phyloP scores from a whole-genome alignment of 2,113 vertebrate species.

The Psilopsiagon aymara region DNA sequence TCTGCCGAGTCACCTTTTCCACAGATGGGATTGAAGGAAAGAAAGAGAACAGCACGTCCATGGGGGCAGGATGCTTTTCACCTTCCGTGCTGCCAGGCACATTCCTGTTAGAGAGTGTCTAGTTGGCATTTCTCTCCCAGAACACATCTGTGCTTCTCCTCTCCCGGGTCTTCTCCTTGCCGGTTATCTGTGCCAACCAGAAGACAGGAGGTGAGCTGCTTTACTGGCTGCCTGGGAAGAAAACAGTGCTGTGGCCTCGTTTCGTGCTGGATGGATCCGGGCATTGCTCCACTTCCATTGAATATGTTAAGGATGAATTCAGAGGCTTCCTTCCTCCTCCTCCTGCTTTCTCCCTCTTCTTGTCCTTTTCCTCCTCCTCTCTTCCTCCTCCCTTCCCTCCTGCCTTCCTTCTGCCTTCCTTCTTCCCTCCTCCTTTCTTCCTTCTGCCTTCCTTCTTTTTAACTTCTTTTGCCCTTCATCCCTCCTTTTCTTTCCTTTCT shows the following conservation, averaged over 20 bases:
- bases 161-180: neutral
- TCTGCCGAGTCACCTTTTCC: neutral
- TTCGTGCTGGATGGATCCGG: neutral
- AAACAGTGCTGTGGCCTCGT: neutral
- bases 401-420: neutral
- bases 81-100: neutral
- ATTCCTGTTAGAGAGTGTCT: neutral
- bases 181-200: neutral
- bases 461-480: neutral
- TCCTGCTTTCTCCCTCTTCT: neutral
- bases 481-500: no score
- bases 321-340: neutral
- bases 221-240: neutral
- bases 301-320: neutral
- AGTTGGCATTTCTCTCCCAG: accelerated
- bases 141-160: neutral
- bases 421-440: neutral
- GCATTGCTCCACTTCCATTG: neutral
- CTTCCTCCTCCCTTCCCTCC: neutral
- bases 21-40: neutral
- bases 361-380: neutral
- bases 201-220: neutral
- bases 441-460: neutral
- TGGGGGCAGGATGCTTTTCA: neutral
- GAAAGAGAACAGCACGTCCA: accelerated